phyloP scores from a whole-genome alignment of 2,797 vertebrate species.

The Ctenosaura bakeri region DNA sequence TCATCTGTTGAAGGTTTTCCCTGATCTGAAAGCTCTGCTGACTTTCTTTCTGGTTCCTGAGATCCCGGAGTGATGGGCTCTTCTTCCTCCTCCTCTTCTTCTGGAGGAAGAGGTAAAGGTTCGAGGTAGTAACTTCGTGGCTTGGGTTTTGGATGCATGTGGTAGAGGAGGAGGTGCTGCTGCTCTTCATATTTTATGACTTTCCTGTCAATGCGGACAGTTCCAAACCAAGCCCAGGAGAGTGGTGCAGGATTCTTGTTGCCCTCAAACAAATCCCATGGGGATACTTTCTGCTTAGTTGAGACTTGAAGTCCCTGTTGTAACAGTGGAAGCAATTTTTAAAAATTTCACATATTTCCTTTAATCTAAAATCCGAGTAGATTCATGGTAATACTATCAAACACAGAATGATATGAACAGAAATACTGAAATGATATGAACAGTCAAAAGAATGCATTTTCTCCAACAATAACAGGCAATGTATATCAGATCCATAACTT shows the following conservation, averaged over 20 bases:
- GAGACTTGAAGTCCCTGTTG: constrained; percentile 83
- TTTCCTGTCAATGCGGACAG: constrained; percentile 79
- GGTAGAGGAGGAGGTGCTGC: constrained; percentile 81
- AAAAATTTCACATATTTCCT: background rate
- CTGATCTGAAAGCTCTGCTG: constrained; percentile 78
- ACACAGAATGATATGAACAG: background rate
- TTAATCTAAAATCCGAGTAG: background rate
- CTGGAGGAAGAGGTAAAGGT: constrained; percentile 80
- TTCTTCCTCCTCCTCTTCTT: constrained; percentile 83
- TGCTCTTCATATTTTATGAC: constrained; percentile 81
- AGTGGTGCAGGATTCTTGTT: constrained; percentile 83
- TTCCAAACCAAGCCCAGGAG: constrained; percentile 85
- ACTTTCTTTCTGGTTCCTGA: constrained; percentile 79
- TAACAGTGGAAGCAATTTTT: constrained; percentile 25
- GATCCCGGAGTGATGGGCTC: constrained; percentile 78
- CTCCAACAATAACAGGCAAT: background rate
- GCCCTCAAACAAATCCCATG: constrained; percentile 83
- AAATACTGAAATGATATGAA: background rate
- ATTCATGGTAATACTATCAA: background rate
- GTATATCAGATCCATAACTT: background rate
- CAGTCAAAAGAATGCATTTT: background rate
- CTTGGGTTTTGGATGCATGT: constrained; percentile 79
- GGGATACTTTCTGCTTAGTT: constrained; percentile 81
- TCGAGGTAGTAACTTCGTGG: constrained; percentile 83
- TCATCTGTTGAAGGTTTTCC: constrained; percentile 72